phyloP scores from a whole-genome alignment of 2,113 vertebrate species.

The Oreocharis arfaki region DNA sequence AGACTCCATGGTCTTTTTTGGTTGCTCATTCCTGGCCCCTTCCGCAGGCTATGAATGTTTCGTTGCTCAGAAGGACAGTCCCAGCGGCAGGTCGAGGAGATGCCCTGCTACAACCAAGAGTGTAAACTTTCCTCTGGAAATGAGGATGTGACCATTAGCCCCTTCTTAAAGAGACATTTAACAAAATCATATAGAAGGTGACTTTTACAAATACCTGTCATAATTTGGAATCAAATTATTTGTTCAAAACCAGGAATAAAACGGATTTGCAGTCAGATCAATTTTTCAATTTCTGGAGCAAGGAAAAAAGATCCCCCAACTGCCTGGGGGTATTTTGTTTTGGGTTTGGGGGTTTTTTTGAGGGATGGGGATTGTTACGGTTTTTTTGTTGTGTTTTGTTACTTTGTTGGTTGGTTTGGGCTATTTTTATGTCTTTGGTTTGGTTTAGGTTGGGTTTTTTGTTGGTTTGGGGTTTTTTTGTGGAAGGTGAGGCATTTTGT shows the following conservation, averaged over 20 bases:
- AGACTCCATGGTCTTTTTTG: background rate
- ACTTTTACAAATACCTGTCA: background rate
- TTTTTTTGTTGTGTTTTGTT: background rate
- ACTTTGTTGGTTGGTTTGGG: background rate
- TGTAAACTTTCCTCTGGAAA: background rate
- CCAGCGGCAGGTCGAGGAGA: background rate
- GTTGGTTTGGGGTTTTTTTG: background rate
- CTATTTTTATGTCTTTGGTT: background rate
- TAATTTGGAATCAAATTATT: background rate
- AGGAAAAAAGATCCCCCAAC: background rate
- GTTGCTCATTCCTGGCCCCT: background rate
- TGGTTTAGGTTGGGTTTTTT: background rate
- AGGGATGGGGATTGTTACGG: rapidly evolving
- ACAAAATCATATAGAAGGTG: background rate
- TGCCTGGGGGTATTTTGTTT: background rate
- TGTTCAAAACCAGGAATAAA: background rate
- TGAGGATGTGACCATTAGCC: background rate
- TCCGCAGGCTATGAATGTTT: rapidly evolving
- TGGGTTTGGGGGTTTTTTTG: background rate
- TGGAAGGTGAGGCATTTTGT: background rate
- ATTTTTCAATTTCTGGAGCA: background rate
- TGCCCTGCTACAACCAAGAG: background rate
- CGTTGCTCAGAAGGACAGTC: background rate
- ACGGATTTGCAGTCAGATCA: background rate
- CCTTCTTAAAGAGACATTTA: background rate